Evolutionary conservation across 2,113 vertebrate genomes (phyloP).

Genomic region (Hemicordylus capensis): DNA sequence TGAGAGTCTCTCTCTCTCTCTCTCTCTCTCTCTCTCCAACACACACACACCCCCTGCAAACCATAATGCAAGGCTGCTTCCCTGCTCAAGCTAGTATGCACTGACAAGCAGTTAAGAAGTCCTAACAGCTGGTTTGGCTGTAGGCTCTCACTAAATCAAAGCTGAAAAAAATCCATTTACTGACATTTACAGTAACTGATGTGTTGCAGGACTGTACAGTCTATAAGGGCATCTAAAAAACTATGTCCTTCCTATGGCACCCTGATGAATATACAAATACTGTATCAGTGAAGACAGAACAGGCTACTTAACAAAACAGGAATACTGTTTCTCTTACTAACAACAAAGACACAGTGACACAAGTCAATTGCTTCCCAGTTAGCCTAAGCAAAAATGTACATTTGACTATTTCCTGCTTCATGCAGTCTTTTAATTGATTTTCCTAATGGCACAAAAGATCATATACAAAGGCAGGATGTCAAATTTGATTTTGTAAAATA

Average conservation of each 20-base stretch:
- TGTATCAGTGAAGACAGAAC: slow-evolving; percentile 31
- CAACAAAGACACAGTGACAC: background rate
- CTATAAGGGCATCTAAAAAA: slow-evolving; percentile 81
- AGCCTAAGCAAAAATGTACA: slow-evolving; percentile 28
- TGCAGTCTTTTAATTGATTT: slow-evolving; percentile 26
- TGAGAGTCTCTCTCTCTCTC: no score
- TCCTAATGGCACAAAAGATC: background rate
- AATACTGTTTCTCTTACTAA: background rate
- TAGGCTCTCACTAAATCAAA: slow-evolving; percentile 69
- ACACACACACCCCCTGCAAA: slow-evolving; percentile 54
- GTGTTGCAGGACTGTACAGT: slow-evolving; percentile 72
- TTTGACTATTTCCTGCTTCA: slow-evolving; percentile 1
- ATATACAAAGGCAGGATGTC: slow-evolving; percentile 37
- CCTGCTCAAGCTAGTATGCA: background rate
- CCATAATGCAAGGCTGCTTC: slow-evolving; percentile 38
- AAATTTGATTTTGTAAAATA: slow-evolving; percentile 18
- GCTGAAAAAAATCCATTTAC: slow-evolving; percentile 57
- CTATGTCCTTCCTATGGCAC: slow-evolving; percentile 74
- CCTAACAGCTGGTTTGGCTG: slow-evolving; percentile 70
- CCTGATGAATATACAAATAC: slow-evolving; percentile 34
- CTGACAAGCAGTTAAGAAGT: slow-evolving; percentile 60
- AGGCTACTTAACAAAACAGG: slow-evolving; percentile 43
- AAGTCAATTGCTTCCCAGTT: slow-evolving; percentile 7
- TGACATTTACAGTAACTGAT: slow-evolving; percentile 67
- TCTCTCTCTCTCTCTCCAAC: slow-evolving; percentile 33